Percentiles rank a stretch among this genome's conserved stretches.
Conservation (phyloP, 30 jellyfish, hydroid and myxozoan genomes). For the Aurelia aurita complex sp. Pacific region DNA sequence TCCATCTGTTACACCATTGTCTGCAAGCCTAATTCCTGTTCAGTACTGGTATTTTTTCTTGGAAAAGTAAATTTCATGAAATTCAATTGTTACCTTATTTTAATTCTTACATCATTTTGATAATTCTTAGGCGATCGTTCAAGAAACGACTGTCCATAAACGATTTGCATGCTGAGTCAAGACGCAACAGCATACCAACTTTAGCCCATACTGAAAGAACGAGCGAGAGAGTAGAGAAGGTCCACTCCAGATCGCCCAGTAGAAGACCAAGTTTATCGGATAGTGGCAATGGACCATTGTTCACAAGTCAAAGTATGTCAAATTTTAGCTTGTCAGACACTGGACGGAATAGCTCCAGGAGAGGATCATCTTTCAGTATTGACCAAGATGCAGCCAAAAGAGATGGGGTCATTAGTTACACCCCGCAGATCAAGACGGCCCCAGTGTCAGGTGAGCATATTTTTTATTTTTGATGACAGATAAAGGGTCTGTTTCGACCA, state of each 20-base stretch:
- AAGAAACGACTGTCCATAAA: conserved; percentile 47
- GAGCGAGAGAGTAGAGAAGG: conserved; percentile 18
- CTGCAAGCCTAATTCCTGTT: too few relatives aligned
- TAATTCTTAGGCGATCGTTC: conserved; percentile 14
- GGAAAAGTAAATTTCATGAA: too few relatives aligned
- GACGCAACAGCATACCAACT: conserved; percentile 69
- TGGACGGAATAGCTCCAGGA: conserved; percentile 65
- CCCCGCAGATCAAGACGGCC: conserved; percentile 80
- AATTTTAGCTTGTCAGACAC: conserved; percentile 6
- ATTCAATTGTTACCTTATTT: too few relatives aligned
- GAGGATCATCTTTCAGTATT: conserved; percentile 52
- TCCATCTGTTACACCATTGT: too few relatives aligned
- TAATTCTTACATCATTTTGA: too few relatives aligned
- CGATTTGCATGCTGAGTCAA: conserved; percentile 15
- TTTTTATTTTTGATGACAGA: too few relatives aligned
- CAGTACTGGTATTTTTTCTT: too few relatives aligned
- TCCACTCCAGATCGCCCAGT: conserved; percentile 36
- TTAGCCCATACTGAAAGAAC: conserved; percentile 18
- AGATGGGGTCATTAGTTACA: conserved; percentile 76
- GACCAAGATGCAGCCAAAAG: conserved; percentile 72
- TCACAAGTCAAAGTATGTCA: conserved; percentile 25
- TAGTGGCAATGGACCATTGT: conserved; percentile 55
- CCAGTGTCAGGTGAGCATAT: conserved; percentile 69
- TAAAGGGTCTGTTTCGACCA: too few relatives aligned
- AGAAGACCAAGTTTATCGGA: conserved; percentile 51